phyloP scores from a whole-genome alignment of 2,113 vertebrate genomes.

The Actenoides hombroni region DNA sequence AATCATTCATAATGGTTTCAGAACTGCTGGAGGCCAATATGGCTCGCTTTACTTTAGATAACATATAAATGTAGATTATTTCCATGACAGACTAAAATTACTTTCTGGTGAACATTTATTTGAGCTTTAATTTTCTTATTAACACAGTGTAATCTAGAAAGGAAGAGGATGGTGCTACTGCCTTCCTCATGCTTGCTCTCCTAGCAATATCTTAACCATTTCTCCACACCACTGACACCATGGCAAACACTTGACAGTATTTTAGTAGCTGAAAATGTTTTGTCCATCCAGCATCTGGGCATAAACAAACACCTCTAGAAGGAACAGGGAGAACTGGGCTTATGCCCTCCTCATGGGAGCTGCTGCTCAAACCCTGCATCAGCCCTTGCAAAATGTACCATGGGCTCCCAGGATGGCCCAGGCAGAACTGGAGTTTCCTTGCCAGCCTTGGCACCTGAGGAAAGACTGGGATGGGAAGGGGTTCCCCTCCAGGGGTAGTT shows the following conservation, averaged over 20 bases:
- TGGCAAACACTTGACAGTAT: background rate
- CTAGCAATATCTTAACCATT: background rate
- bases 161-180: background rate
- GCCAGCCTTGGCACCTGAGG: rapidly evolving
- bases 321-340: background rate
- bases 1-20: conserved; percentile 54
- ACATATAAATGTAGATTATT: conserved; percentile 53
- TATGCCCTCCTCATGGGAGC: background rate
- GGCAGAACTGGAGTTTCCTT: background rate
- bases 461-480: background rate
- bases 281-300: background rate
- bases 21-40: background rate
- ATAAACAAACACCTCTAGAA: background rate
- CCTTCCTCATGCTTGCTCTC: background rate
- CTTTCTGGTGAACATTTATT: conserved; percentile 23
- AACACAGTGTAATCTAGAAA: background rate
- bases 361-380: background rate
- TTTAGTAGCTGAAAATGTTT: background rate
- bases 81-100: conserved; percentile 43
- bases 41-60: conserved; percentile 9
- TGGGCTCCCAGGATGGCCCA: rapidly evolving
- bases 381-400: background rate
- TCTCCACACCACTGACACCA: background rate
- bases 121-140: conserved; percentile 29
- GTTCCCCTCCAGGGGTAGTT: rapidly evolving